Evolutionary conservation across 2,797 vertebrate genomes (phyloP), one percentile per base, ranked within the genome.

Genomic region (Naso thynnoides): DNA sequence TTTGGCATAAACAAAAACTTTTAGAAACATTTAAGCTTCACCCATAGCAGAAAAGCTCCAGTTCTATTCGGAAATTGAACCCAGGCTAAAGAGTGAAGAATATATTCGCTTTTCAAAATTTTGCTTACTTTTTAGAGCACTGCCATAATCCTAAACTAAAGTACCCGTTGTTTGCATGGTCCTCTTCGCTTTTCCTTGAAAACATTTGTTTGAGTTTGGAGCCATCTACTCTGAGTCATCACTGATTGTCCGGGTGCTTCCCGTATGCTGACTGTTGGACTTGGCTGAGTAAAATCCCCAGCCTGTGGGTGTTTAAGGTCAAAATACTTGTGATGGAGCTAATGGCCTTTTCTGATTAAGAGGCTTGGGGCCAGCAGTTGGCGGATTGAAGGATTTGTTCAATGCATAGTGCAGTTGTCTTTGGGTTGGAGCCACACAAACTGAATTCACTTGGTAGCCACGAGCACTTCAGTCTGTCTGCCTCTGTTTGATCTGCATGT

Each of bases 331-430:
- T 44, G 78, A 81, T 74, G 62, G 39, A 77, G 73, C 74, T 86
- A 91, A 92, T 90, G 85, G 81, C 76, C 63, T 90, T 79, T 84
- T 90, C 90, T 91, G 88, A 89, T 90, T 71, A 88, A 86, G 86
- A 85, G 78, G 83, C 81, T 87, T 41, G 67, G 80, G 61, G 77
- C 57, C 59, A 21, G 54, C 61, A 73, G 52, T 81, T 47, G 59
- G 70, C 73, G 73, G 87, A 88, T 83, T 81, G 81, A 82, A 81
- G 89, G 89, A 89, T 90, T 93, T 89, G 71, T 81, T 61, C 39
- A 36, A 52, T 48, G 57, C 76, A 88, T 8, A 29, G 49, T 75
- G 73, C 78, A 61, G 82, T 85, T 85, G 85, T 91, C 86, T 87
- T 90, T 86, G 88, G 90, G 75, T 73, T 31, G 53, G 59, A 73